phyloP scores from a whole-genome alignment of 1,140 invertebrate genomes.

The Pseudomyrmex dendroicus region DNA sequence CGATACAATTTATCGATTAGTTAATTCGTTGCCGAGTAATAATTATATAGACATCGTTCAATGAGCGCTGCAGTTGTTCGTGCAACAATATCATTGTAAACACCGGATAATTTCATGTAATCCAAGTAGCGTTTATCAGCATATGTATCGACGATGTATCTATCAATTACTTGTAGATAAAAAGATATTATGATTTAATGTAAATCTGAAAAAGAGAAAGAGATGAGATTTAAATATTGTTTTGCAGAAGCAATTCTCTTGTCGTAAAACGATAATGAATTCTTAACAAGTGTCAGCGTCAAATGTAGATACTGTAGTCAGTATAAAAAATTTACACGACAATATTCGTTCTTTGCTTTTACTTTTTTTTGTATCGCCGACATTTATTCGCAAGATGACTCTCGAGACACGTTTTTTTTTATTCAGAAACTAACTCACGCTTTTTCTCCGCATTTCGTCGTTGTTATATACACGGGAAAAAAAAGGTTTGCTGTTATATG shows the following conservation, averaged over 20 bases:
- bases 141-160: background rate
- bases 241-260: background rate
- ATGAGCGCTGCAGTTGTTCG: background rate
- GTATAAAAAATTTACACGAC: too few relatives aligned
- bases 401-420: too few relatives aligned
- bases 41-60: constrained; percentile 48
- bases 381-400: too few relatives aligned
- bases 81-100: constrained; percentile 36
- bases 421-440: too few relatives aligned
- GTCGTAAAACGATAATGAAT: background rate
- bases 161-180: too few relatives aligned
- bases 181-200: too few relatives aligned
- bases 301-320: too few relatives aligned
- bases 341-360: too few relatives aligned
- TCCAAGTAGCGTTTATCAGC: constrained; percentile 18
- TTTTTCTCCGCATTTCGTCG: too few relatives aligned
- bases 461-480: background rate
- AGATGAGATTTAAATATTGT: too few relatives aligned
- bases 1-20: constrained; percentile 55
- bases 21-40: constrained; percentile 47
- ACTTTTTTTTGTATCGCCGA: too few relatives aligned
- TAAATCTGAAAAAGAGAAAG: too few relatives aligned
- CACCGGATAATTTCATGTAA: constrained; percentile 35
- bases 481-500: background rate
- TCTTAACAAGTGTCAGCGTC: background rate